Percentiles rank a stretch among this genome's conserved stretches.
Conservation (phyloP, 2,797 vertebrate species). For the Darevskia nairensis region DNA sequence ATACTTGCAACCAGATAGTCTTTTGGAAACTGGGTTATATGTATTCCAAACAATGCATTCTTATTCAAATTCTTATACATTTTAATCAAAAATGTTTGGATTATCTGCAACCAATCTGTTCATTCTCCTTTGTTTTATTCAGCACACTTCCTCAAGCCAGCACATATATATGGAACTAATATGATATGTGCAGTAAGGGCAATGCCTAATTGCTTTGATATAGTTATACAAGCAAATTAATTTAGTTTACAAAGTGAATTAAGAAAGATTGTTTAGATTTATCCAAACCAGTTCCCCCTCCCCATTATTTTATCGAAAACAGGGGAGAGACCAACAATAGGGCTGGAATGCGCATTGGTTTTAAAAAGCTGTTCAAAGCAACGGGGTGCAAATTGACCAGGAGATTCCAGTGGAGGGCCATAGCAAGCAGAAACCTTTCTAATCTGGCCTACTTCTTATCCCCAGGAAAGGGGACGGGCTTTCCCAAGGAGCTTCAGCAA, state of each 20-base stretch:
- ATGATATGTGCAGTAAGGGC: constrained; percentile 35
- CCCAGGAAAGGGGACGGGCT: neutral
- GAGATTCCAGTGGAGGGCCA: neutral
- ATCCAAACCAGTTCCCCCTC: constrained; percentile 57
- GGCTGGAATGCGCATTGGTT: neutral
- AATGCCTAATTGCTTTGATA: constrained; percentile 69
- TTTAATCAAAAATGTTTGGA: constrained; percentile 81
- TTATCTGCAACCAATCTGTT: constrained; percentile 82
- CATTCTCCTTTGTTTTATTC: constrained; percentile 65
- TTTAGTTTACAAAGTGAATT: constrained; percentile 50
- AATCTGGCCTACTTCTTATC: neutral
- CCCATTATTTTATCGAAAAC: constrained; percentile 58
- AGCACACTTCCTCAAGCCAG: constrained; percentile 58
- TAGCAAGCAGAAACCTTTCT: neutral
- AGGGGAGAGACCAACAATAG: constrained; percentile 35
- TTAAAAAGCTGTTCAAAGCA: neutral
- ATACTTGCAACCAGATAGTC: constrained; percentile 76
- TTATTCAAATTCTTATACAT: constrained; percentile 79
- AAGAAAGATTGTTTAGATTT: constrained; percentile 49
- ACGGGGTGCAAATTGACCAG: fast-evolving
- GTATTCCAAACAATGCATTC: constrained; percentile 82
- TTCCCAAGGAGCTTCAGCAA: neutral
- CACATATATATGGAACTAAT: constrained; percentile 68
- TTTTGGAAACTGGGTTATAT: constrained; percentile 73
- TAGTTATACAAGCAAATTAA: constrained; percentile 58